Conservation (phyloP, 2,113 vertebrate genomes). For the Morone chrysops region DNA sequence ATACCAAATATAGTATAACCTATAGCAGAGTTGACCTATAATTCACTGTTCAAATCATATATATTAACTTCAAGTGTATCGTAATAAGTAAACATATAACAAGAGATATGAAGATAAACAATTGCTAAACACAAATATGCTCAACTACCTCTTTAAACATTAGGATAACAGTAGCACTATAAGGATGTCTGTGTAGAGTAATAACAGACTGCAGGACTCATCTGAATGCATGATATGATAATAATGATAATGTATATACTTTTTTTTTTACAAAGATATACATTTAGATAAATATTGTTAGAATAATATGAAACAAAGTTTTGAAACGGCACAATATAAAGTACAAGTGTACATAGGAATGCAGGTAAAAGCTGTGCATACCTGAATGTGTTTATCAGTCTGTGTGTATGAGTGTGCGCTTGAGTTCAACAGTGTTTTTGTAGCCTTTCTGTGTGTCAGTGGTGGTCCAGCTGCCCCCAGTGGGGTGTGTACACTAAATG, state of each 20-base stretch:
- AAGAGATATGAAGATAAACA: no score
- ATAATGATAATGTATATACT: background rate
- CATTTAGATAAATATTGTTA: background rate
- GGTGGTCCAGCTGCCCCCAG: constrained; percentile 54
- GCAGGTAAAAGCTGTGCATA: background rate
- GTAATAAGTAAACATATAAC: no score
- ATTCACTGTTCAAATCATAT: no score
- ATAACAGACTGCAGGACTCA: background rate
- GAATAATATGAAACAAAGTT: background rate
- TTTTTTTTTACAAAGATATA: background rate
- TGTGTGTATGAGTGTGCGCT: constrained; percentile 1
- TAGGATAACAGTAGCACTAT: background rate
- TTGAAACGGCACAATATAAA: background rate
- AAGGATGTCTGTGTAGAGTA: background rate
- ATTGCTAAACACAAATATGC: background rate
- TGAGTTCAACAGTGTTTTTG: constrained; percentile 34
- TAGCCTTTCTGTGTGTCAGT: constrained; percentile 36
- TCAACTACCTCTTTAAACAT: background rate
- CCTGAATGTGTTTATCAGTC: background rate
- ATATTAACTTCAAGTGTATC: no score
- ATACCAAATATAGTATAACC: background rate
- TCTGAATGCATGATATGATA: background rate
- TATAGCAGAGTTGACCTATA: no score
- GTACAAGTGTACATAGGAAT: background rate
- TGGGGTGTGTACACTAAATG: constrained; percentile 69